These are phyloP conservation scores for Dysidea cf. avara DNA, from an alignment of 37 sponge, comb jelly and placozoan genomes.

Conservation along the genomic window DNA sequence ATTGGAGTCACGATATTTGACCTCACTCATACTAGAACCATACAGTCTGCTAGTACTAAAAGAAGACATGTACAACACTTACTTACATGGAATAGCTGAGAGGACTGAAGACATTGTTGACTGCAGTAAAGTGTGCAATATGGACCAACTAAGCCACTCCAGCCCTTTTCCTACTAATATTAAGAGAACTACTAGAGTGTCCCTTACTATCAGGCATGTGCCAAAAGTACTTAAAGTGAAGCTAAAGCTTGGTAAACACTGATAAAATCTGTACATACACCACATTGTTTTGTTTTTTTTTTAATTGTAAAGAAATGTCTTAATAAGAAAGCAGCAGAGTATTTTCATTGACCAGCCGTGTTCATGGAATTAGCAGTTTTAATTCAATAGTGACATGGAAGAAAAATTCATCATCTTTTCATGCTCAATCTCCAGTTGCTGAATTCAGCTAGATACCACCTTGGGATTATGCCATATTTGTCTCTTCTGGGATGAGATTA, in stretches of 20 bases:
- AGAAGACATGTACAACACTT: conserved; percentile 80
- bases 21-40: conserved; percentile 90
- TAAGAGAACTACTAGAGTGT: conserved; percentile 83
- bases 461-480: no score
- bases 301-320: no score
- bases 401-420: no score
- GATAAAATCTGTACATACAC: no score
- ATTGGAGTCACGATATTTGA: conserved; percentile 54
- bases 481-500: no score
- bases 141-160: conserved; percentile 17
- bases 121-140: conserved; percentile 36
- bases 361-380: no score
- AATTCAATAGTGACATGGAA: no score
- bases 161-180: conserved; percentile 29
- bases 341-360: no score
- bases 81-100: conserved; percentile 71
- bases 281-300: no score
- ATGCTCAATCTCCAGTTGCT: no score
- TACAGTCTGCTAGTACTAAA: conserved; percentile 83
- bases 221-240: conserved; percentile 83
- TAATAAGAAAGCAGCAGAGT: no score
- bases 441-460: no score
- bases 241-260: conserved; percentile 42
- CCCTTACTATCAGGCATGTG: conserved; percentile 94
- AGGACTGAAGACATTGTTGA: conserved; percentile 45